phyloP scores from a whole-genome alignment of 2,888 invertebrate genomes.

The Conchocele bisecta region DNA sequence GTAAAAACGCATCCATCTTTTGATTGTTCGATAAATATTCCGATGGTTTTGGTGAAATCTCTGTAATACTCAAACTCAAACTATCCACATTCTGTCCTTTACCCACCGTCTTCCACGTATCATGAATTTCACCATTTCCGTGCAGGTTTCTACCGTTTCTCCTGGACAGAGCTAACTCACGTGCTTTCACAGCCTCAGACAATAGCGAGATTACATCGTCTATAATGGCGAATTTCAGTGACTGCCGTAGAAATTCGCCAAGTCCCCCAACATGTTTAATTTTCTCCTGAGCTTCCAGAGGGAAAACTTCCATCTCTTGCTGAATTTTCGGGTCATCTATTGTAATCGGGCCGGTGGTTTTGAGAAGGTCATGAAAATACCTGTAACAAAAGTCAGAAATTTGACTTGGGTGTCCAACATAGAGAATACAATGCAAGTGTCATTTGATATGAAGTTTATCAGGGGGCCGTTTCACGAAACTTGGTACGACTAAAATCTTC shows the following conservation, averaged over 20 bases:
- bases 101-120: conserved; percentile 62
- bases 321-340: conserved; percentile 56
- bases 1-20: background rate
- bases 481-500: too few species aligned
- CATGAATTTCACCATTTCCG: conserved; percentile 19
- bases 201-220: conserved; percentile 65
- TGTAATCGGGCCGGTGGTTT: conserved; percentile 66
- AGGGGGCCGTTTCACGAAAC: too few species aligned
- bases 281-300: conserved; percentile 63
- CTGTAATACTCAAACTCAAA: conserved; percentile 46
- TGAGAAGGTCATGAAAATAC: conserved; percentile 65
- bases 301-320: conserved; percentile 65
- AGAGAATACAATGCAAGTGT: too few species aligned
- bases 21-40: too few species aligned
- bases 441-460: too few species aligned
- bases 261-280: conserved; percentile 65
- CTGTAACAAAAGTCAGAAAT: conserved; percentile 49
- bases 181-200: conserved; percentile 60
- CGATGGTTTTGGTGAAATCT: background rate
- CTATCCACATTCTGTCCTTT: conserved; percentile 49
- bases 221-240: conserved; percentile 67
- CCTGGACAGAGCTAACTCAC: conserved; percentile 53
- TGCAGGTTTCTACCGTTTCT: conserved; percentile 25
- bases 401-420: too few species aligned
- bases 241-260: conserved; percentile 61